Evolutionary conservation across 2,797 vertebrate species (phyloP).

Genomic region (Tiaroga cobitis): DNA sequence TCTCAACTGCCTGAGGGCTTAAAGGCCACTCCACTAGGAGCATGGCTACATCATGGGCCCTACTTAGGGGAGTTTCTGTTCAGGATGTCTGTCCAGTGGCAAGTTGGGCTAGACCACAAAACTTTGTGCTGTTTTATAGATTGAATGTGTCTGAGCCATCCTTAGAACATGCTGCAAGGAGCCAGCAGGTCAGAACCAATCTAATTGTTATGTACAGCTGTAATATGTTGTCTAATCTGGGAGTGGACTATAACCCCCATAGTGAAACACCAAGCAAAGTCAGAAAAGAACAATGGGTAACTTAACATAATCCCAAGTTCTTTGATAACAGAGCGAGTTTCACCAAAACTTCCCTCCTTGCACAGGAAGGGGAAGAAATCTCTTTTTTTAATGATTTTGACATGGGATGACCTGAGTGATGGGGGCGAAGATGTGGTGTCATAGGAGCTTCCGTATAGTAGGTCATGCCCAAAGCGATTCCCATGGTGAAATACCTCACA

Average conservation of each 20-base stretch:
- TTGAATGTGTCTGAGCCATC: neutral
- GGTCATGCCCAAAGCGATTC: too few relatives aligned
- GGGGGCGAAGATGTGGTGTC: too few relatives aligned
- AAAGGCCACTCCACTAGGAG: neutral
- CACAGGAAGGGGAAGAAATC: neutral
- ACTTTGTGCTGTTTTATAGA: neutral
- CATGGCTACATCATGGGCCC: too few relatives aligned
- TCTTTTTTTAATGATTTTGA: neutral
- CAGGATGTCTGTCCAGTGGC: neutral
- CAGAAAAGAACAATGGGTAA: neutral
- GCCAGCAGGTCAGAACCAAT: neutral
- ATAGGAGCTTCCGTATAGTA: too few relatives aligned
- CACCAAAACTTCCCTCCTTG: neutral
- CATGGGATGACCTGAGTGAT: too few relatives aligned
- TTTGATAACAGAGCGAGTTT: conserved; percentile 11
- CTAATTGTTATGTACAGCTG: too few relatives aligned
- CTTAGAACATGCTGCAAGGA: neutral
- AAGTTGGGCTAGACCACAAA: neutral
- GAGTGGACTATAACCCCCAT: too few relatives aligned
- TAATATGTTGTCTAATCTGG: too few relatives aligned
- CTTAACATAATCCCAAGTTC: neutral
- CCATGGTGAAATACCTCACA: too few relatives aligned
- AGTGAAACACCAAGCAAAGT: too few relatives aligned
- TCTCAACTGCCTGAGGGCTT: neutral
- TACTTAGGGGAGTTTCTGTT: too few relatives aligned